Percentiles rank a stretch among this genome's conserved stretches.
phyloP scores from a whole-genome alignment of 1,140 invertebrate species.

The Augochlora pura region DNA sequence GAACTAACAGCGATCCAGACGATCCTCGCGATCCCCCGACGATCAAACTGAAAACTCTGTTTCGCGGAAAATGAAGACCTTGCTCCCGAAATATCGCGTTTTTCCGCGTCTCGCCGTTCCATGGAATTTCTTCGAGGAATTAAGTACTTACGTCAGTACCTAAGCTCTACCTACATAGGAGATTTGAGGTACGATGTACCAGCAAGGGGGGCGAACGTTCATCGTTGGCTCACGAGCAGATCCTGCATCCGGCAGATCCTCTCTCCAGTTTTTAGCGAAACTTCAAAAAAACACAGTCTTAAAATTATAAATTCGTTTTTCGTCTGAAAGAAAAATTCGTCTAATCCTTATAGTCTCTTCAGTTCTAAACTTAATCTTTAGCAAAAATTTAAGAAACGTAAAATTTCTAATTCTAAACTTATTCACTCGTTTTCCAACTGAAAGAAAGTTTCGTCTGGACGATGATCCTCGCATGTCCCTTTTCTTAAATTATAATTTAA shows the following conservation, averaged over 20 bases:
- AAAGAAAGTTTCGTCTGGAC: no score
- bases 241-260: not conserved
- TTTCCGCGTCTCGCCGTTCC: not conserved
- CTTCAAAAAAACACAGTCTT: not conserved
- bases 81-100: slow-evolving; percentile 27
- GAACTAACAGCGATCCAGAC: not conserved
- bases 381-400: no score
- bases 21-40: not conserved
- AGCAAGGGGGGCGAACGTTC: not conserved
- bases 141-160: slow-evolving; percentile 62
- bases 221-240: slow-evolving; percentile 23
- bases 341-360: no score
- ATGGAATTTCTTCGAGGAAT: slow-evolving; percentile 39
- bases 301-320: not conserved
- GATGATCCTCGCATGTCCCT: no score
- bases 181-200: slow-evolving; percentile 55
- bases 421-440: no score
- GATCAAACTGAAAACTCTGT: not conserved
- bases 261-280: not conserved
- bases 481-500: no score
- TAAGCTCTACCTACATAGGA: slow-evolving; percentile 60
- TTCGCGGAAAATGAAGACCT: slow-evolving; percentile 7
- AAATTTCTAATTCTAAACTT: no score
- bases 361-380: no score
- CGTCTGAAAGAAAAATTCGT: no score